A percentile compares a stretch with the other conserved stretches of the same genome.
Conservation (phyloP, 53 echinoderm and acorn worm species). For the Temnopleurus reevesii region DNA sequence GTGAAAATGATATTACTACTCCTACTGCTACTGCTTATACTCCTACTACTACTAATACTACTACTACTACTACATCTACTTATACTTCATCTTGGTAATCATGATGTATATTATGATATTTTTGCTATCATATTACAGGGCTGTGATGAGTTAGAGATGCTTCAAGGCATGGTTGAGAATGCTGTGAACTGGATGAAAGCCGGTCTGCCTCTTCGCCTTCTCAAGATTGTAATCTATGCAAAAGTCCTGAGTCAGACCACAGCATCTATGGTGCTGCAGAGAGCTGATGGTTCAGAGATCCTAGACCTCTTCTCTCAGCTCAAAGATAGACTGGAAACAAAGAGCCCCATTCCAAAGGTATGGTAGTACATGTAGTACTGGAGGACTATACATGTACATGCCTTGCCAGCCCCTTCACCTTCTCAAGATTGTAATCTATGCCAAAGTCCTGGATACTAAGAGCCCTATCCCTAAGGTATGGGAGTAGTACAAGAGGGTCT, state of each 20-base stretch:
- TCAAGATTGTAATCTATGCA: constrained; percentile 85
- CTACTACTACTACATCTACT: too few relatives aligned
- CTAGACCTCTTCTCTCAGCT: constrained; percentile 61
- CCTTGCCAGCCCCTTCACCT: constrained; percentile 85
- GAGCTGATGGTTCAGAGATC: constrained; percentile 14
- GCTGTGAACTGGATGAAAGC: constrained; percentile 99
- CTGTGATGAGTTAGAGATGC: constrained; percentile 71
- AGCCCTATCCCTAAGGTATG: constrained; percentile 68
- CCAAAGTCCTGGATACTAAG: constrained; percentile 57
- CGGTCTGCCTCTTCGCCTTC: constrained; percentile 84
- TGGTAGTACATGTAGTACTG: constrained; percentile 67
- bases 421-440: constrained; percentile 86
- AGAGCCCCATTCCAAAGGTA: constrained; percentile 72
- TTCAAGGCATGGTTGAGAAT: constrained; percentile 85
- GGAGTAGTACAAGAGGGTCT: too few relatives aligned
- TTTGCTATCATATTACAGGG: constrained; percentile 61
- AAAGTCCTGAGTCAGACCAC: constrained; percentile 25
- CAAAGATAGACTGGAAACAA: constrained; percentile 65
- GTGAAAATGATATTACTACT: too few relatives aligned
- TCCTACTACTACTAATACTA: too few relatives aligned
- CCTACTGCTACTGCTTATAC: too few relatives aligned
- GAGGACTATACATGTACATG: too few relatives aligned
- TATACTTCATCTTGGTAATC: too few relatives aligned
- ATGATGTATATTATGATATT: too few relatives aligned
- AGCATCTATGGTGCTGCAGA: constrained; percentile 46